These are phyloP conservation scores for Gnathonemus echidnorhynchus DNA, from an alignment of 2,113 vertebrate genomes.

Conservation along the genomic window DNA sequence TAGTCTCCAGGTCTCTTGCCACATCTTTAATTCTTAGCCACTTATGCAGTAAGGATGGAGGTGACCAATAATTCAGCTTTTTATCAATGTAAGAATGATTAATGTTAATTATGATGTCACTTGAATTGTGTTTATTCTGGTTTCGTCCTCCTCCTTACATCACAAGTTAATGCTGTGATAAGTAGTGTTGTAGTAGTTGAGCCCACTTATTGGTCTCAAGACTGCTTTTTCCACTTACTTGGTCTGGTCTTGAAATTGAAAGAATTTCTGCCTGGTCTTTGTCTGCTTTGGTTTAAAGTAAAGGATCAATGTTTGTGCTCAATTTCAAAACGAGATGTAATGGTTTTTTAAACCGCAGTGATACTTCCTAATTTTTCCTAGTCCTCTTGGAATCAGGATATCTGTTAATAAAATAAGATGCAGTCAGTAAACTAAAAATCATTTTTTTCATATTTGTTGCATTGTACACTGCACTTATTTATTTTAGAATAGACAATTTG, in stretches of 20 bases:
- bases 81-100: background rate
- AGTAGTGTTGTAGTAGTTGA: background rate
- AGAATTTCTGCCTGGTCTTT: background rate
- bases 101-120: background rate
- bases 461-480: background rate
- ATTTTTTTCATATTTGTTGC: background rate
- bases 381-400: background rate
- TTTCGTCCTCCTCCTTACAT: background rate
- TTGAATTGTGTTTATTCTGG: background rate
- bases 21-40: background rate
- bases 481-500: background rate
- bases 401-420: background rate
- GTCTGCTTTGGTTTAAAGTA: background rate
- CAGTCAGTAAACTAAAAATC: background rate
- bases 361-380: background rate
- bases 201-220: background rate
- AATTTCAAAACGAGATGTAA: background rate
- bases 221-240: background rate
- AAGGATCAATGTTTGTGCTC: background rate
- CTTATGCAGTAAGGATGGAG: background rate
- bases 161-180: background rate
- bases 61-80: background rate
- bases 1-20: background rate
- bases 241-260: background rate
- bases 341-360: background rate